Evolutionary conservation across 1,140 invertebrate species (phyloP).

Genomic region (Caenorhabditis elegans): DNA sequence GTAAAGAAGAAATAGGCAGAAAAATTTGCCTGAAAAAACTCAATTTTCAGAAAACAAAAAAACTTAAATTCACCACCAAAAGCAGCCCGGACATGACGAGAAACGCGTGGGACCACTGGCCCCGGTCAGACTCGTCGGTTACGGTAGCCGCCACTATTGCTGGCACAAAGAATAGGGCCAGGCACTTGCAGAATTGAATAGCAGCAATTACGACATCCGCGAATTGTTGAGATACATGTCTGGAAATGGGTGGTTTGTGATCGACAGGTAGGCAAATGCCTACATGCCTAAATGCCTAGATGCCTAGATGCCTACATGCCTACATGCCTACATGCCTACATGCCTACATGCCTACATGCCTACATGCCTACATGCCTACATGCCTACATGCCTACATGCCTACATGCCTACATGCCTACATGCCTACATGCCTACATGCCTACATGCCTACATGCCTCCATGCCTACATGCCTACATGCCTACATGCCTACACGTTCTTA

Average conservation of each 20-base stretch:
- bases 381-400: too few relatives aligned
- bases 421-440: too few relatives aligned
- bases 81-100: not conserved
- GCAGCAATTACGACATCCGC: slow-evolving; percentile 1
- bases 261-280: too few relatives aligned
- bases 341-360: too few relatives aligned
- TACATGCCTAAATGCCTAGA: too few relatives aligned
- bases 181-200: slow-evolving; percentile 4
- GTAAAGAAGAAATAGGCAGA: slow-evolving; percentile 14
- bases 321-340: too few relatives aligned
- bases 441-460: too few relatives aligned
- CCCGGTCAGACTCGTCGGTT: not conserved
- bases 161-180: not conserved
- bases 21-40: not conserved
- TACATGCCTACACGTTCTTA: not conserved
- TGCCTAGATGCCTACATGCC: too few relatives aligned
- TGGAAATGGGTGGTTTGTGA: not conserved
- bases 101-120: not conserved
- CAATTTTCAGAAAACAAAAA: too few relatives aligned
- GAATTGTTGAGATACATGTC: slow-evolving; percentile 3
- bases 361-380: too few relatives aligned
- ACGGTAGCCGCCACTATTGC: not conserved
- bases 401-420: too few relatives aligned
- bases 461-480: too few relatives aligned
- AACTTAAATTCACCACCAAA: not conserved